Base-by-base conservation (phyloP, 2,113 vertebrate species). In the Perognathus longimembris region DNA sequence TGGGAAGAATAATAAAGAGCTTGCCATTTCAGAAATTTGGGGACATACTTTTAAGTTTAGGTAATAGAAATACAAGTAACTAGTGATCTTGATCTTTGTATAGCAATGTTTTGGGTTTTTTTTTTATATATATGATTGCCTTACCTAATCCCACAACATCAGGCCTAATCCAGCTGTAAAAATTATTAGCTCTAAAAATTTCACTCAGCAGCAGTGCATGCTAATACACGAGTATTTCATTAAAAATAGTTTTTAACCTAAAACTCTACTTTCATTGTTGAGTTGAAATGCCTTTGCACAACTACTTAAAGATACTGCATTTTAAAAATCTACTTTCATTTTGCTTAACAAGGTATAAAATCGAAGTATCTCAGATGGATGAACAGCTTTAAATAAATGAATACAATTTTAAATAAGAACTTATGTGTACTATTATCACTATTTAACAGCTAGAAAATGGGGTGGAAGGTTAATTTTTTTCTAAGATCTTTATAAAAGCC, bases 351-450 rank as follows among this genome's bases (percentile, higher is more conserved):
- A 69, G 54, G 50, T 40, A 79, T 77, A 86, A 90, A 82, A 90
- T 30, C 73, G 6, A 7, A 67, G 66, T 79, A 86, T 54, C 93
- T 80, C 34, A 32, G 67, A 63, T n/a, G 75, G 75, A 87, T 66
- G 2, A 93, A 70, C 20, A 34, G 14, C 12, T 94, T 88, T 61
- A 86, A 94, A 94, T 84, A 69, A 92, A 61, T 74, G 61, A 95
- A 18, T 59, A 66, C 92, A 90, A 85, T 40, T 88, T 85, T 88
- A 85, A 63, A 50, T 69, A 70, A 94, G 50, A 85, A 57, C 17
- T 93, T 42, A 75, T 34, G 59, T 6, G 26, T 36, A 50, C 78
- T 79, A 64, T 75, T 40, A 74, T 26, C 40, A 85, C 17, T 38
- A n/a, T 80, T 89, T 40, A 79, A 12, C 45, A 90, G n/a, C 86